Evolutionary conservation across 2,113 vertebrate genomes (phyloP), one percentile per base, ranked within the genome.

Genomic region (Myotis yumanensis): DNA sequence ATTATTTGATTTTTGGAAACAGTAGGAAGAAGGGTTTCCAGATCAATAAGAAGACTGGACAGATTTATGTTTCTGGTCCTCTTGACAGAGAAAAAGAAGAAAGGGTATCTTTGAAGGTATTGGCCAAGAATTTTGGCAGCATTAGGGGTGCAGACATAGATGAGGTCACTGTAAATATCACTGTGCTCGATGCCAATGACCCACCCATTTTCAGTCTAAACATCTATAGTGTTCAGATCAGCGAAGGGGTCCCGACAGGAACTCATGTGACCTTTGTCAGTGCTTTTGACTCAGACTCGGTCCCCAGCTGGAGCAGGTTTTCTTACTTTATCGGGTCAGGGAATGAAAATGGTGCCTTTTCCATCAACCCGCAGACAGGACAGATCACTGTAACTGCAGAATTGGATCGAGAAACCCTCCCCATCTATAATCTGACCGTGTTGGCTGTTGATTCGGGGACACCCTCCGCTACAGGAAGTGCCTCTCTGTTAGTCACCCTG

Each of bases 271-370:
- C 99, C 0, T 99, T 99, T 0, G 99, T 99, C 91, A 99, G 99
- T 91, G 99, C 99, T 48, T 99, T 99, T 79, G 99, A 99, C 97
- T 99, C 99, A 0, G 99, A 99, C 92, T 99, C 99, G 14, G 99
- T 99, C 77, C 99, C 99, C 32, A 99, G 99, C 97, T 99, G 99
- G 99, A 99, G 99, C 98, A 98, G 99, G 79, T 99, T 99, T 95
- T 99, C 99, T 10, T 99, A 99, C 96, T 99, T 98, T 87, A 98
- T 99, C 4, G 98, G 98, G 43, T 97, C 98, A 30, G 99, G 99
- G 71, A 99, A 99, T 3, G 97, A 99, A 95, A 99, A 98, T 23
- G 98, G 98, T 8, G 98, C 99, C 89, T 99, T 99, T 94, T 99
- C 99, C 28, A 99, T 99, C 96, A 99, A 99, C 82, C 98, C 99